Base-by-base conservation (phyloP, 2,888 invertebrate species). In the Idaea biselata region DNA sequence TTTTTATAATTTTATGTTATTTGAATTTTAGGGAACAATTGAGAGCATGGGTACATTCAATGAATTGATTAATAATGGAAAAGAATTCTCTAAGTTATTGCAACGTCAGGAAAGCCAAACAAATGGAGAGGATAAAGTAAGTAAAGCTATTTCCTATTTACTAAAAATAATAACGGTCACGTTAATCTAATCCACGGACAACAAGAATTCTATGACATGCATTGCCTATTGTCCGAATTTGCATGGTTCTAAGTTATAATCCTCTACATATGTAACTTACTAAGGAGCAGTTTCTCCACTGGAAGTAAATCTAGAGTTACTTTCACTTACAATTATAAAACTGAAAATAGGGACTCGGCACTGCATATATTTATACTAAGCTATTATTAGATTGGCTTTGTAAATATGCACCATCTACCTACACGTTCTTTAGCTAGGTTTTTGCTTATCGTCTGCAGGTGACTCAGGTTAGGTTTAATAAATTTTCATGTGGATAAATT, bases 11-110 rank as follows among this genome's bases (percentile, higher is more conserved):
- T 16, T 56, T 31, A 55, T 61, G 14, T 61, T 65, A 3, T 65
- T 58, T 58, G 53, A 44, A 62, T 73, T 74, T 61, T 68, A 95
- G 93, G 95, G 95, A 1, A 72, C 77, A 33, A 87, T 95, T 57
- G 93, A 94, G 83, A 94, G 93, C 55, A 91, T 94, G 77, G 95
- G 95, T 0, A 93, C 93, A 0, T 95, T 94, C 68, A 84, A 92
- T 8, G 94, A 95, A 62, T 76, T 95, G 11, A 83, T 93, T 18
- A 89, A 90, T 64, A 88, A 90, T 57, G 94, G 93, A 62, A 87
- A 92, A 61, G 88, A 93, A 68, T 94, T 94, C 71, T 89, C 93
- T 0, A 65, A 76, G 31, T 75, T 92, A 8, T 72, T 93, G 58
- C 73, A 81, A 5, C 77, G 73, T 63, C 87, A 86, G 66, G 84